These are phyloP conservation scores for Cremastobaeus sp. DNA, from an alignment of 2,888 invertebrate genomes.

Conservation along the genomic window DNA sequence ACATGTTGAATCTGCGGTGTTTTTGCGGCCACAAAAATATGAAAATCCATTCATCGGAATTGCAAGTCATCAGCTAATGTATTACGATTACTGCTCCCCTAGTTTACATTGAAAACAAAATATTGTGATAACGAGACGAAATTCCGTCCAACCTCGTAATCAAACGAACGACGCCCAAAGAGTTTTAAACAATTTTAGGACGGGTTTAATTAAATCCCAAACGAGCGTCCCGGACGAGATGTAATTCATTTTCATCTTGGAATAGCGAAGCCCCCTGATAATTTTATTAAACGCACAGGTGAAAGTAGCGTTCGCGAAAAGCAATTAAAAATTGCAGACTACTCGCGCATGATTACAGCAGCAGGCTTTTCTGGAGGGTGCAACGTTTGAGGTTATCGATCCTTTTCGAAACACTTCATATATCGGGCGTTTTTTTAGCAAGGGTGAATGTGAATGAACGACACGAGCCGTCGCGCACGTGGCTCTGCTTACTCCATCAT, in stretches of 20 bases:
- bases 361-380: slow-evolving; percentile 54
- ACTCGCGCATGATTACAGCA: slow-evolving; percentile 49
- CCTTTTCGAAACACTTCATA: slow-evolving; percentile 46
- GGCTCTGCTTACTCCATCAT: slow-evolving; percentile 51
- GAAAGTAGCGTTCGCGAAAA: slow-evolving; percentile 32
- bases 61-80: slow-evolving; percentile 14
- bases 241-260: slow-evolving; percentile 39
- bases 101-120: slow-evolving; percentile 28
- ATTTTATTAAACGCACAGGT: slow-evolving; percentile 40
- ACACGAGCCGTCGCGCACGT: slow-evolving; percentile 58
- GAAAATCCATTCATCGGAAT: slow-evolving; percentile 4
- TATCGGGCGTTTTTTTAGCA: slow-evolving; percentile 55
- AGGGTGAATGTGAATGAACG: slow-evolving; percentile 60
- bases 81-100: slow-evolving; percentile 26
- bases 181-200: slow-evolving; percentile 16
- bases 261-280: slow-evolving; percentile 18
- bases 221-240: slow-evolving; percentile 12
- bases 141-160: slow-evolving; percentile 4
- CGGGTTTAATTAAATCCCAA: slow-evolving; percentile 42
- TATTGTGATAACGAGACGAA: slow-evolving; percentile 31
- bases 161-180: slow-evolving; percentile 8
- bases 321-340: slow-evolving; percentile 50
- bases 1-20: too few relatives aligned
- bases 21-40: neutral
- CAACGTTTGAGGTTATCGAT: slow-evolving; percentile 59